Evolutionary conservation across 2,888 invertebrate species (phyloP), one percentile per base, ranked within the genome.

Genomic region (Andrena praecox): DNA sequence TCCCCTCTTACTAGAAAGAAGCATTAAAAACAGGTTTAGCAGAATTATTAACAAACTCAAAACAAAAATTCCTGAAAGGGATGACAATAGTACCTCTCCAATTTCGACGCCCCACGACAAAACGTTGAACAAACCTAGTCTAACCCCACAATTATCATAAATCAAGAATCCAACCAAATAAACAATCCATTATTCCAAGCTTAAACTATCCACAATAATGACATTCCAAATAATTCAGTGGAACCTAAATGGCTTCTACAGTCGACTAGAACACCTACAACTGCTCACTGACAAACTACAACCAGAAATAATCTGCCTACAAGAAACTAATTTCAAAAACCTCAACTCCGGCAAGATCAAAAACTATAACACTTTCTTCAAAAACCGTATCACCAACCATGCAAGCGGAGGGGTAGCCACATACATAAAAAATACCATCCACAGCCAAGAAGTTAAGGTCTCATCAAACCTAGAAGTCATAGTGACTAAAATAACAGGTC

Each of bases 381-480:
- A 67, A 52, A 67, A 67, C 12, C 20, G 52, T 10, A 50, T 50
- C 42, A 20, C 62, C 16, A 16, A 12, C 1, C 50, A 67, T 1
- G 31, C 50, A 31, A 67, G 66, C 10, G 66, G 31, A 67, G 66
- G 20, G 20, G 66, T 67, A n/a, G 66, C 66, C 8, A 52, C n/a
- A 6, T 24, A 31, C 16, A 6, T 31, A 2, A 52, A 16, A 29
- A 67, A 67, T 12, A 52, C 5, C 8, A 50, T 67, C 1, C 12
- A 52, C 29, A 31, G 66, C 20, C 20, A 20, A 20, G 20, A 20
- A 20, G 20, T 20, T 20, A 20, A 20, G 20, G 20, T 20, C 20
- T 20, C 20, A 20, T 20, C 20, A 20, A 20, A 20, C 20, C 6
- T 31, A 52, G 63, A 63, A 24, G 35, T 5, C 6, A 63, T 35